Evolutionary conservation across 2,888 invertebrate genomes (phyloP), one percentile per base, ranked within the genome.

Genomic region (Erebia aethiops): DNA sequence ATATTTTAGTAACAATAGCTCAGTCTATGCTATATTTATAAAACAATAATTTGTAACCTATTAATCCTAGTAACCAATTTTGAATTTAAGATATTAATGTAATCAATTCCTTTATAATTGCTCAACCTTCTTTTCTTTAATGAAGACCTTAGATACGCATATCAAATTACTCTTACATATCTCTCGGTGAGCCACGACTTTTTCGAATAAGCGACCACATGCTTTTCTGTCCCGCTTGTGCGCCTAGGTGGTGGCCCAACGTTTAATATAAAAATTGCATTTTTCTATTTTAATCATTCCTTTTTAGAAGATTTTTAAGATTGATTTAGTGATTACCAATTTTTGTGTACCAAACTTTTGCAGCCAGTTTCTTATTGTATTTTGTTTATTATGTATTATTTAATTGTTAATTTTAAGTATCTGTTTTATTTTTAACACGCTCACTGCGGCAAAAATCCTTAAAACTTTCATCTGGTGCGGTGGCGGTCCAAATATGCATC

Each of bases 361-460:
- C 81, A 86, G 90, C 90, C 90, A 91, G 90, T 90, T 86, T 80
- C 78, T 54, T 75, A 72, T 76, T 69, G 78, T 76, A 79, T 72
- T 54, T 16, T 54, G 16, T 54, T 54, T 16, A 16, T 54, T 18
- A 16, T 10, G 18, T 18, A 18, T 54, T 54, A 16, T 54, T 54
- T 10, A 18, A 76, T 77, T 76, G 66, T 74, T 74, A 71, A 67
- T 75, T 74, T 71, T 76, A 74, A 69, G 76, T 46, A 8, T n/a
- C 65, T 60, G 58, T 70, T 63, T 69, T 57, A 75, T 74, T 71
- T 77, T 77, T 76, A n/a, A n/a, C n/a, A n/a, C n/a, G n/a, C n/a
- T n/a, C n/a, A n/a, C n/a, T n/a, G n/a, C n/a, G n/a, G n/a, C n/a
- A n/a, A n/a, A n/a, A n/a, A n/a, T n/a, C n/a, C n/a, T n/a, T n/a